phyloP scores from a whole-genome alignment of 2,888 invertebrate species.

The Clitarchus hookeri region DNA sequence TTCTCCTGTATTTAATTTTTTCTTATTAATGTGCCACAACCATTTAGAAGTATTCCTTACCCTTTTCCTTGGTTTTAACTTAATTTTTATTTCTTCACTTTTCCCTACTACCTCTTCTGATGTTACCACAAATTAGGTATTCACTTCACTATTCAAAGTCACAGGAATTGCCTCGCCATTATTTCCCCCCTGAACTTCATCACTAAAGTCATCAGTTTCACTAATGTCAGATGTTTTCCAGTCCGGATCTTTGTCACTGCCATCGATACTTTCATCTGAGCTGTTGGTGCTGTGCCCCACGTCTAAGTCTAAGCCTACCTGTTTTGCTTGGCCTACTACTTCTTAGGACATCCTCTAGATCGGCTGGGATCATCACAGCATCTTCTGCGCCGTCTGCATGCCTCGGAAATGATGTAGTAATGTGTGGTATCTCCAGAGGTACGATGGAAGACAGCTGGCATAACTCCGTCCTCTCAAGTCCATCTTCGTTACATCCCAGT shows the following conservation, averaged over 20 bases:
- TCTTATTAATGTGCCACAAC: too few species aligned
- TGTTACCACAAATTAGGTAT: neutral
- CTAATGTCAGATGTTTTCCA: neutral
- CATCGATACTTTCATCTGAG: neutral
- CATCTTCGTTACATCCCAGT: too few species aligned
- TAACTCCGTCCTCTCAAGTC: too few species aligned
- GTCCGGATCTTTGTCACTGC: conserved; percentile 3
- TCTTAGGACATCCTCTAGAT: too few species aligned
- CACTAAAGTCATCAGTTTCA: neutral
- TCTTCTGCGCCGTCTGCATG: too few species aligned
- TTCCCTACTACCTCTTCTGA: neutral
- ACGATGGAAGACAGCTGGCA: too few species aligned
- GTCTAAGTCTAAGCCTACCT: neutral
- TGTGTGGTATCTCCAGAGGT: neutral
- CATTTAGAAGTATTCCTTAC: too few species aligned
- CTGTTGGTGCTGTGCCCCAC: neutral
- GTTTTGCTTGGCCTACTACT: too few species aligned
- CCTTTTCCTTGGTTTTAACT: neutral
- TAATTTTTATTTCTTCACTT: neutral
- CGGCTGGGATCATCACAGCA: neutral
- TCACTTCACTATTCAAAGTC: neutral
- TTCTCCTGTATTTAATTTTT: too few species aligned
- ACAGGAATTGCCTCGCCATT: too few species aligned
- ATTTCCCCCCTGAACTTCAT: too few species aligned
- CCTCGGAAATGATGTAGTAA: neutral